Base-by-base conservation (phyloP, 1,140 invertebrate species). In the Nephila pilipes region DNA sequence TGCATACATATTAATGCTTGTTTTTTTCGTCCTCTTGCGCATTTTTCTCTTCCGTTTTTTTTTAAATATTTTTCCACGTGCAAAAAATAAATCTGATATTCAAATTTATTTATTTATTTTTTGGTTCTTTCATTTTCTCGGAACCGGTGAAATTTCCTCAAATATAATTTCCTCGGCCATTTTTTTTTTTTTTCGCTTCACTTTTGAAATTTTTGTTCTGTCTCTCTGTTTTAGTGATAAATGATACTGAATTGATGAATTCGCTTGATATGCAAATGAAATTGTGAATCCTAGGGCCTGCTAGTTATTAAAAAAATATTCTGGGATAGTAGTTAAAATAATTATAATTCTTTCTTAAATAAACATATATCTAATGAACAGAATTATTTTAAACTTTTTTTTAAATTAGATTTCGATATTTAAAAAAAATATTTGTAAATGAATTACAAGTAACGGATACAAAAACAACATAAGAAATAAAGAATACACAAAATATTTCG, bases 1-100 rank as follows among this genome's bases (percentile, higher is more conserved):
- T 89, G 87, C 87, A 89, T 89, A 89, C 87, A 89, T 89, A 89
- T 79, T 89, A 79, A 58, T 89, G 10, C 12, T 29, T 46, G 10
- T 29, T 89, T 89, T 89, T 55, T 57, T 55, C 20, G 25, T 89
- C 38, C 22, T 10, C 25, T 36, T 60, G 85, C 20, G 2, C 32
- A 87, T 65, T 65, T 22, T 29, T 87, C 46, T 58, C 46, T 29
- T 10, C 54, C 57, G 29, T 46, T 46, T 10, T 46, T 4, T 46
- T 75, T 75, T 65, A 29, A 32, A 75, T 75, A 75, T 75, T 75
- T 75, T 69, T 75, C 32, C 16, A 29, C 65, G 0, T 6, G 29
- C 14, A 75, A 75, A 75, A 75, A 75, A 75, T 75, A 75, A 75
- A 75, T 75, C 25, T 75, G 65, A 75, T 32, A 75, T 75, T 36